Conservation (phyloP, 2,797 vertebrate genomes). For the Gambusia yucatana region DNA sequence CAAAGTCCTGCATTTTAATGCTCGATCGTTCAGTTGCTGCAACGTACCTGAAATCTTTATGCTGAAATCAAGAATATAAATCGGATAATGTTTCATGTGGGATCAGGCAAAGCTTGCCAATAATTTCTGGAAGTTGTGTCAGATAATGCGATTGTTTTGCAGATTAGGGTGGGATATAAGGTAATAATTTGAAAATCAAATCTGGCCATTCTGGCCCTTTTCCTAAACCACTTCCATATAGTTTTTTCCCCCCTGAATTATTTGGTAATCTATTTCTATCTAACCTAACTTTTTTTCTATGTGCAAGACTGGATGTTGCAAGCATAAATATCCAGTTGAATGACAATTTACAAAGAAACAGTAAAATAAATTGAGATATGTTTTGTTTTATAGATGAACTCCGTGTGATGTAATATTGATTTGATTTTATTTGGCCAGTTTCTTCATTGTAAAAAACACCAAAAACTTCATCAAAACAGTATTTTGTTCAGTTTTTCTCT, state of each 20-base stretch:
- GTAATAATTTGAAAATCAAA: neutral
- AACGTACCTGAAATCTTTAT: neutral
- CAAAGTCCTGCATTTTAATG: neutral
- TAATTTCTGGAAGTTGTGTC: neutral
- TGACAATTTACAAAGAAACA: neutral
- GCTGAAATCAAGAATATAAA: neutral
- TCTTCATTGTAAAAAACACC: neutral
- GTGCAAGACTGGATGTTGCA: neutral
- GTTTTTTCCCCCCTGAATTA: neutral
- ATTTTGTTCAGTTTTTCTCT: neutral
- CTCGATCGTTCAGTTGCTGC: neutral
- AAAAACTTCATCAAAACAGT: neutral
- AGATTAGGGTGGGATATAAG: neutral
- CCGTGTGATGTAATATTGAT: neutral
- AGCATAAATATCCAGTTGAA: neutral
- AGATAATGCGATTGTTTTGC: neutral
- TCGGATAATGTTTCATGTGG: neutral
- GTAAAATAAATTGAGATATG: neutral
- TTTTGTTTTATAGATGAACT: neutral
- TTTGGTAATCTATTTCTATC: neutral
- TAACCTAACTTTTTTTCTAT: neutral
- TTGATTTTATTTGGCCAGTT: neutral
- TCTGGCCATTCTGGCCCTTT: neutral
- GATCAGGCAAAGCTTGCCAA: neutral
- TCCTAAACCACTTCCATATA: neutral